Conservation (phyloP, 1,140 invertebrate genomes). For the Dufourea novaeangliae region DNA sequence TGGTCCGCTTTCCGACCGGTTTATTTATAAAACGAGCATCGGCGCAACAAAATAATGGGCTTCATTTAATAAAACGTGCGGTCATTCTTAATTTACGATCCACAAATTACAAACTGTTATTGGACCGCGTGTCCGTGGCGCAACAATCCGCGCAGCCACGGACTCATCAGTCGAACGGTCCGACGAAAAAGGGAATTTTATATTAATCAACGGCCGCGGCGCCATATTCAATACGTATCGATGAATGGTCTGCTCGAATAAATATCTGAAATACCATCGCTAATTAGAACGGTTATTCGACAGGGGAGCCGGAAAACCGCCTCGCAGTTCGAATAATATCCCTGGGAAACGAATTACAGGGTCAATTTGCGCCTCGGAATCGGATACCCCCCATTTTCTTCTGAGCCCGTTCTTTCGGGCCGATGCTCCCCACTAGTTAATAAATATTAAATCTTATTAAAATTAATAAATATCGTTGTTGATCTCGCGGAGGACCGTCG, state of each 20-base stretch:
- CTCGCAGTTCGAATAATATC: conserved; percentile 37
- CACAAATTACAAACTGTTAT: conserved; percentile 15
- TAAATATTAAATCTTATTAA: too few relatives aligned
- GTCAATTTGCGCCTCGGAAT: conserved; percentile 2
- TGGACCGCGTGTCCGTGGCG: background rate
- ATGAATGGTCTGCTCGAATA: background rate
- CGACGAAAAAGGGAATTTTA: conserved; percentile 19
- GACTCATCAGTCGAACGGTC: background rate
- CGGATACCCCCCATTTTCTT: background rate
- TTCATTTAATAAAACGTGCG: conserved; percentile 7
- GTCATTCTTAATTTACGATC: conserved; percentile 7
- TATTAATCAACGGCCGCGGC: conserved; percentile 18
- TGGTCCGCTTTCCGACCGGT: too few relatives aligned
- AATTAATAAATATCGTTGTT: conserved; percentile 9
- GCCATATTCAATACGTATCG: conserved; percentile 5
- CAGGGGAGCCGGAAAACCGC: conserved; percentile 4
- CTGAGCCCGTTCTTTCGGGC: background rate
- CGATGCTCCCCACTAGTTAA: background rate
- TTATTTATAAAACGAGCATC: background rate
- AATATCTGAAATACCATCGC: conserved; percentile 26
- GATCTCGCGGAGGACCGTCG: background rate
- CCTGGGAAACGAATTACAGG: conserved; percentile 26
- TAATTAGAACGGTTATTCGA: conserved; percentile 20
- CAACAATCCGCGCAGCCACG: too few relatives aligned
- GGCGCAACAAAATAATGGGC: background rate